phyloP scores from a whole-genome alignment of 2,888 invertebrate species.

The Sesamia inferens region DNA sequence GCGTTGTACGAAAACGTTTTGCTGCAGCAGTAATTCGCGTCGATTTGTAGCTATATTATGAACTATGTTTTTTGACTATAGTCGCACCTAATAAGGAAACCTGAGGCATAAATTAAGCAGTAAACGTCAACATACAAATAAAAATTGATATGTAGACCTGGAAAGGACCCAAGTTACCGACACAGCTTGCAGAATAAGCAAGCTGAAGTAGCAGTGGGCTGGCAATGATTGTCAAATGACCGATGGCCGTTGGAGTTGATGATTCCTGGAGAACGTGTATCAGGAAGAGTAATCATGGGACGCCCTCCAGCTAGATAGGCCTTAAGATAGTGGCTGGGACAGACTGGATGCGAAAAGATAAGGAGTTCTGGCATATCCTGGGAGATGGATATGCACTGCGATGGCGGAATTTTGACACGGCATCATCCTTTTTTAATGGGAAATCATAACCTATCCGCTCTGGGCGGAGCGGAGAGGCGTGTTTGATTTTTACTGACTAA shows the following conservation, averaged over 20 bases:
- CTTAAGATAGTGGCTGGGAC: not conserved
- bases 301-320: not conserved
- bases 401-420: not conserved
- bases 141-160: not conserved
- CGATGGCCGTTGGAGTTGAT: not conserved
- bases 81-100: not conserved
- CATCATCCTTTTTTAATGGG: too few species aligned
- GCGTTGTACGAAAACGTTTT: not conserved
- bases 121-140: not conserved
- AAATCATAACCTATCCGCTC: too few species aligned
- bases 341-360: not conserved
- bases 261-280: not conserved
- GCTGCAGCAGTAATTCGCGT: not conserved
- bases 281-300: too few species aligned
- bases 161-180: not conserved
- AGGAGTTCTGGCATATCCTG: not conserved
- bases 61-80: not conserved
- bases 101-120: not conserved
- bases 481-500: too few species aligned
- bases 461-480: too few species aligned
- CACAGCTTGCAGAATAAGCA: too few species aligned
- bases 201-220: not conserved
- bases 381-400: not conserved
- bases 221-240: not conserved
- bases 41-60: not conserved